Percentiles rank a stretch among this genome's conserved stretches.
Evolutionary conservation across 2,113 vertebrate genomes (phyloP).

Genomic region (Periophthalmodon schlosseri): DNA sequence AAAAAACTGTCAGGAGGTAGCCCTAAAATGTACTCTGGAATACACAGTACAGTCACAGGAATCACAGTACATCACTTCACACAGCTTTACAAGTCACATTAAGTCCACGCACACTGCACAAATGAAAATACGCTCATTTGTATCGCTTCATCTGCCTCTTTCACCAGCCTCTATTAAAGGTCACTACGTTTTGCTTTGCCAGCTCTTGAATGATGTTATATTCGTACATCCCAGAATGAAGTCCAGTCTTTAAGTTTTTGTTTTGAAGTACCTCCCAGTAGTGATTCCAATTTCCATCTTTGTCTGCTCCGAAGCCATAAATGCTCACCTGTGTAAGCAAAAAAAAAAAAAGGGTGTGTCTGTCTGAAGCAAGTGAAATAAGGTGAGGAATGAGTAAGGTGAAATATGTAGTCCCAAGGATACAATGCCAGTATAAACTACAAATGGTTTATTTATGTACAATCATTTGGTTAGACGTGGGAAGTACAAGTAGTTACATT

Average conservation of each 20-base stretch:
- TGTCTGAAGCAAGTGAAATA: neutral
- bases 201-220: neutral
- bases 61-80: too few relatives aligned
- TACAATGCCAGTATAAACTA: neutral
- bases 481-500: neutral
- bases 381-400: neutral
- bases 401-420: too few relatives aligned
- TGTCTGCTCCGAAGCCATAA: slow-evolving; percentile 39
- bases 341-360: neutral
- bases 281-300: slow-evolving; percentile 32
- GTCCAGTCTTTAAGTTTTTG: neutral
- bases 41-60: too few relatives aligned
- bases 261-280: slow-evolving; percentile 25
- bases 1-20: too few relatives aligned
- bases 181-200: slow-evolving; percentile 2
- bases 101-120: too few relatives aligned
- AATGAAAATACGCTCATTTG: neutral
- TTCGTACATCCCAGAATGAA: neutral
- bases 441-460: neutral
- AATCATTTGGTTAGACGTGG: neutral
- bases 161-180: neutral
- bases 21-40: too few relatives aligned
- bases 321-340: slow-evolving; percentile 29
- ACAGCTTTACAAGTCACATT: neutral
- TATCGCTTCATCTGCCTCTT: neutral